Conservation (phyloP, 2,888 invertebrate genomes). For the Caradrina clavipalpis region DNA sequence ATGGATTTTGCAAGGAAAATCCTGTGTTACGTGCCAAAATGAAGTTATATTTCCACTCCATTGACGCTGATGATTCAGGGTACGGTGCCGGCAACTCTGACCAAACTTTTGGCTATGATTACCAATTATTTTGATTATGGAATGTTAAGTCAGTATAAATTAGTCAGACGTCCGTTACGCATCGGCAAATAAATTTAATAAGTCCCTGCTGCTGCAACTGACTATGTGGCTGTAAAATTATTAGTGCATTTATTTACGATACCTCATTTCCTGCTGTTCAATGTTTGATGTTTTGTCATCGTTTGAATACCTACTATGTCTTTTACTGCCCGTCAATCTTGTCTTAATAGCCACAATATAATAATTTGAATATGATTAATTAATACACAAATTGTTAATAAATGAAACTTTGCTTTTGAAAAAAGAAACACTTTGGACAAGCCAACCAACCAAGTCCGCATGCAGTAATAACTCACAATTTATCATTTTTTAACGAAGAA, state of each 20-base stretch:
- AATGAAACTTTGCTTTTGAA: not conserved
- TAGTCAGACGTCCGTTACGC: constrained; percentile 78
- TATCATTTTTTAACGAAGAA: constrained; percentile 6
- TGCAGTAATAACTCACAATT: constrained; percentile 2
- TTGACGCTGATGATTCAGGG: constrained; percentile 84
- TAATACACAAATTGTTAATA: not conserved
- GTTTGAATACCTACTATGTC: constrained; percentile 21
- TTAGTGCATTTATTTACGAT: constrained; percentile 57
- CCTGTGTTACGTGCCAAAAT: constrained; percentile 82
- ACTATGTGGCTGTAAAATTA: constrained; percentile 56
- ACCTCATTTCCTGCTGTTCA: constrained; percentile 54
- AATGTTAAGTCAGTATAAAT: constrained; percentile 78
- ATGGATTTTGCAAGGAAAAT: constrained; percentile 75
- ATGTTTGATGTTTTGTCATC: constrained; percentile 32
- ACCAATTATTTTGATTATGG: constrained; percentile 83
- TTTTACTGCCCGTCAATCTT: constrained; percentile 38
- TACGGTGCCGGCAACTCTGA: constrained; percentile 66
- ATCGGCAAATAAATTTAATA: constrained; percentile 82
- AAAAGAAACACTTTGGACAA: not conserved
- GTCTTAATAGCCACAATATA: constrained; percentile 22
- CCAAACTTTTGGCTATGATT: constrained; percentile 80
- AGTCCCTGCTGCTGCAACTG: constrained; percentile 64
- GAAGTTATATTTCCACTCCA: constrained; percentile 82
- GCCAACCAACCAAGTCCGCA: not conserved
- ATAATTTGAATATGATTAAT: constrained; percentile 10